Base-by-base conservation (phyloP, 2,888 invertebrate genomes). In the Andrena trimmerana region DNA sequence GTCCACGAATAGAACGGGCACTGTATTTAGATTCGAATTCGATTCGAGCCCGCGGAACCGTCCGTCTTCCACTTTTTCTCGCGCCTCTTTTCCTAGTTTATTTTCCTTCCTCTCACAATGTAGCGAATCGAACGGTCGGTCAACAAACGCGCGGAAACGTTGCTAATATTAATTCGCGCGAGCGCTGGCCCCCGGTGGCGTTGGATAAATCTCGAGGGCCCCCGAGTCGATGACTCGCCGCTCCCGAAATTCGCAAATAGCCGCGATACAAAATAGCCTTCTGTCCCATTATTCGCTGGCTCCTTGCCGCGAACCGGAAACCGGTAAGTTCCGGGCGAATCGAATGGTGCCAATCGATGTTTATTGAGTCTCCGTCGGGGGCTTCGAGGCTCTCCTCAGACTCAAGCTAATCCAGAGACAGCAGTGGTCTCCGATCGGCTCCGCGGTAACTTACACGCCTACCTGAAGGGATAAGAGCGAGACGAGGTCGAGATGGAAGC, bases 331-430 rank as follows among this genome's bases (percentile, higher is more conserved):
- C 70, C 59, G 27, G 50, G 50, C 54, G 59, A 20, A 24, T 33
- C 60, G 48, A 63, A 27, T 72, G 60, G 36, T 74, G 67, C 48
- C 60, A 69, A 69, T 20, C 2, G 27, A n/a, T 74, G 81, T 88
- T 88, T 87, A 83, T 88, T 65, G 81, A 83, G 66, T 50, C 33
- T 42, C 16, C 42, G 27, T 57, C 13, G 27, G 52, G 60, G 33
- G 73, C 63, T 79, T 70, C 36, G 33, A n/a, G 33, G 52, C 54
- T 50, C 33, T 33, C n/a, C 16, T n/a, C 31, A 31, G 33, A 31
- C 60, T 6, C 36, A 16, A n/a, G 27, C 57, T 69, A 57, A 27
- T 27, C 8, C 68, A 57, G n/a, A 69, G 10, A 36, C 36, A n/a
- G 31, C 31, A 31, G 1, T 60, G 60, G 10, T 24, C 10, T 57